phyloP scores from a whole-genome alignment of 1,140 invertebrate genomes.

The Calycopis cecrops region DNA sequence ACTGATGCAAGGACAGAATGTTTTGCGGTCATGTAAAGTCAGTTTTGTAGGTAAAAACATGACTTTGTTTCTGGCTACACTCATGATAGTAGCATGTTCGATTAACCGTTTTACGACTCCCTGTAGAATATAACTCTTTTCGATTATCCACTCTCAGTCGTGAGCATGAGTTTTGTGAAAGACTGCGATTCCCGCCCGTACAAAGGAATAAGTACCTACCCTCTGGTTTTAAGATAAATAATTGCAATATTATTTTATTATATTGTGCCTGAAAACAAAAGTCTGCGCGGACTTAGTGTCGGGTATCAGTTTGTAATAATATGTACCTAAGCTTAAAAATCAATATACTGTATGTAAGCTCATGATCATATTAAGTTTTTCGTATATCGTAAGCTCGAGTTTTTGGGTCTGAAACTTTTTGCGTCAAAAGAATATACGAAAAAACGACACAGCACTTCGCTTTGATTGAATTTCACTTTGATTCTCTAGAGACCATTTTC shows the following conservation, averaged over 20 bases:
- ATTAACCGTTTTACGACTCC: slow-evolving; percentile 68
- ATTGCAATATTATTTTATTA: background rate
- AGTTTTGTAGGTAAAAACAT: slow-evolving; percentile 53
- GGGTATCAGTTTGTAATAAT: too few relatives aligned
- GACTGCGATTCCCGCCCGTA: slow-evolving; percentile 51
- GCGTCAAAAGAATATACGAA: slow-evolving; percentile 36
- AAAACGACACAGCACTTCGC: slow-evolving; percentile 38
- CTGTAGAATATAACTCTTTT: slow-evolving; percentile 57
- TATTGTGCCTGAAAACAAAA: too few relatives aligned
- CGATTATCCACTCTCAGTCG: slow-evolving; percentile 67
- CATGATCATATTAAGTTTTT: too few relatives aligned
- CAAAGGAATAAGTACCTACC: slow-evolving; percentile 64
- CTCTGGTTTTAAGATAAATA: slow-evolving; percentile 37
- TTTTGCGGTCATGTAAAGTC: slow-evolving; percentile 34
- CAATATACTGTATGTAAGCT: too few relatives aligned
- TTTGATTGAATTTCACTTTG: slow-evolving; percentile 44
- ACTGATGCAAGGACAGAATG: slow-evolving; percentile 16
- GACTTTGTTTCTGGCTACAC: slow-evolving; percentile 51
- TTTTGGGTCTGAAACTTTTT: slow-evolving; percentile 38
- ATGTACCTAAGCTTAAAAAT: too few relatives aligned
- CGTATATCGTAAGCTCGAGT: slow-evolving; percentile 33
- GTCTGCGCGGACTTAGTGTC: too few relatives aligned
- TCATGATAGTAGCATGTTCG: slow-evolving; percentile 57
- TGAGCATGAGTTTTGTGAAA: slow-evolving; percentile 66
- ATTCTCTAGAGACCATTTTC: slow-evolving; percentile 38